These are phyloP conservation scores for Falco punctatus DNA, from an alignment of 2,113 vertebrate genomes.

Conservation along the genomic window DNA sequence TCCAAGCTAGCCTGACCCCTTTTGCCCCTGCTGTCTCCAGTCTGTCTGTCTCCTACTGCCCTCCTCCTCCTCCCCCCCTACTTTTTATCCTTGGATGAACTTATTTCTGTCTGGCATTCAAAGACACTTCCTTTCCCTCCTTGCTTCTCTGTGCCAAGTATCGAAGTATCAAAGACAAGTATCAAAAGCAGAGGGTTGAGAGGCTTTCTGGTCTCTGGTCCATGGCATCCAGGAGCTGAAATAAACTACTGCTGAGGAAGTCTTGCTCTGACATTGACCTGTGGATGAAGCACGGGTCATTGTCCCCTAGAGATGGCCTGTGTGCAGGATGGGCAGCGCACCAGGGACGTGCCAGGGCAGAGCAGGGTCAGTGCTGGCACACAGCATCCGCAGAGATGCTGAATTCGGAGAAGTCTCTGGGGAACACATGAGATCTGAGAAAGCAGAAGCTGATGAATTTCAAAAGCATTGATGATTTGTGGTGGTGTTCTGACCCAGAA, in stretches of 20 bases:
- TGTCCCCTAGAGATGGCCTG: not conserved
- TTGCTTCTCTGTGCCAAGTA: not conserved
- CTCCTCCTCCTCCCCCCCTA: not conserved
- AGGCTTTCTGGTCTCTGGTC: not conserved
- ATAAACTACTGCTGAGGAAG: not conserved
- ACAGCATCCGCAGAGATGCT: not conserved
- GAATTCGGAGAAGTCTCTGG: not conserved
- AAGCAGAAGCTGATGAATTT: not conserved
- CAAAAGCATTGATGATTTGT: not conserved
- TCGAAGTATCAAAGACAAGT: not conserved
- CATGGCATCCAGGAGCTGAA: not conserved
- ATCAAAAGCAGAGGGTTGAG: not conserved
- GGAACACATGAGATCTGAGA: not conserved
- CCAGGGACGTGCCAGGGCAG: not conserved
- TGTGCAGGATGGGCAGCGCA: not conserved
- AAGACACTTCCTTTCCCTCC: not conserved
- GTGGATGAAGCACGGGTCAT: not conserved
- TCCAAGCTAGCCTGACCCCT: not conserved
- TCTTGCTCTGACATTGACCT: not conserved
- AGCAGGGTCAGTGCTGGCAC: not conserved
- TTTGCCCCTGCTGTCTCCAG: conserved; percentile 25
- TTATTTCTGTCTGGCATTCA: not conserved
- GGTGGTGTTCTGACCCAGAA: not conserved
- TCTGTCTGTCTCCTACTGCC: conserved; percentile 15
- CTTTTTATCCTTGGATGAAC: conserved; percentile 26